Base-by-base conservation (phyloP, 2,888 invertebrate genomes). In the Pimpla rufipes region DNA sequence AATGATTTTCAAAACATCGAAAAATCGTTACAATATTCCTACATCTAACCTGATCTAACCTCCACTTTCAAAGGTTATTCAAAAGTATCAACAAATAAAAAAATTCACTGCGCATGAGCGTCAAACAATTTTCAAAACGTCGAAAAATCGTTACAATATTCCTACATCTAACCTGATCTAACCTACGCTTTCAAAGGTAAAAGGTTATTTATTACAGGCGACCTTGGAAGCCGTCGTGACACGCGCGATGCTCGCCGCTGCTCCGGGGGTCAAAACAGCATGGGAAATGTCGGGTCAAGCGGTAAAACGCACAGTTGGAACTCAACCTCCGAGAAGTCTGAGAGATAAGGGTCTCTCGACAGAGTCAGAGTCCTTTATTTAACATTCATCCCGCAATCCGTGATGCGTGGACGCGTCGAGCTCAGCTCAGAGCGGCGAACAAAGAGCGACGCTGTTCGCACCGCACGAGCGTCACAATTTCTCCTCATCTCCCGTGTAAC, bases 371-470 rank as follows among this genome's bases (percentile, higher is more conserved):
- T n/a, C n/a, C n/a, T 45, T 29, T 45, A n/a, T 45, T 45, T 52
- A 2, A 21, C 16, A 52, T 21, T 52, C 18, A 18, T 6, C 7
- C 21, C 10, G 55, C 42, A 42, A 11, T 8, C n/a, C 11, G 42
- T 13, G 8, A 42, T 5, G 47, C 6, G 35, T 35, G 6, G n/a
- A 37, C 16, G 18, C 37, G 18, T 16, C 16, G 18, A 37, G 10
- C 62, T 1, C 37, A 62, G 37, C 23, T 40, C 37, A n/a, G 8
- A 62, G 6, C 62, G 10, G 8, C n/a, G 37, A 37, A 62, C 62
- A 62, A 62, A 62, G 62, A 40, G 62, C 16, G 18, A 2, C 18
- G 16, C 18, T 11, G 62, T 37, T 62, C 16, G 18, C 62, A 40
- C 16, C 1, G 8, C 10, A 16, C 23, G 13, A 55, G 0, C 62